A percentile compares a stretch with the other conserved stretches of the same genome.
These are phyloP conservation scores for Perodicticus potto DNA, from an alignment of 2,797 vertebrate species.

Conservation along the genomic window DNA sequence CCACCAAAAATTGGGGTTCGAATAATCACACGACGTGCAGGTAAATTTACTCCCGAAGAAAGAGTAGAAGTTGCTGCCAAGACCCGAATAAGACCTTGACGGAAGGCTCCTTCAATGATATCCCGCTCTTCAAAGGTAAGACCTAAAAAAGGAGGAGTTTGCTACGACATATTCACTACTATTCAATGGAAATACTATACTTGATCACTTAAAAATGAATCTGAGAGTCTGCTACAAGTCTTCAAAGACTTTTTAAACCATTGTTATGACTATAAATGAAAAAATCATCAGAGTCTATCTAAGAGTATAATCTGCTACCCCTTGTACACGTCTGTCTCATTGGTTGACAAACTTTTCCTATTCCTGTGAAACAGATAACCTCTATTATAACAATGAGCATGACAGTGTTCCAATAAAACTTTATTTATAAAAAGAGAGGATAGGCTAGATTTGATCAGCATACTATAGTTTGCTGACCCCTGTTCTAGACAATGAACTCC, in stretches of 20 bases:
- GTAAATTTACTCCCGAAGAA: conserved; percentile 97
- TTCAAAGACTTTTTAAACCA: not conserved
- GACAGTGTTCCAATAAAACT: conserved; percentile 13
- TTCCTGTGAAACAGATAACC: not conserved
- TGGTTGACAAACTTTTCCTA: not conserved
- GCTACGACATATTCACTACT: not conserved
- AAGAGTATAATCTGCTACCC: not conserved
- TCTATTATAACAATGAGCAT: not conserved
- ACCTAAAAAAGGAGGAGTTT: conserved; percentile 87
- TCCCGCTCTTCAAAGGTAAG: conserved; percentile 98
- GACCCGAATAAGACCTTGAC: conserved; percentile 93
- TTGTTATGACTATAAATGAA: conserved; percentile 6
- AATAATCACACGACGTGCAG: conserved; percentile 96
- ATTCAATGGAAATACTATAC: conserved; percentile 23
- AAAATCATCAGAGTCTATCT: not conserved
- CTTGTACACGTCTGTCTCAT: not conserved
- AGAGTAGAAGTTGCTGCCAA: conserved; percentile 97
- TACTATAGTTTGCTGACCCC: not conserved
- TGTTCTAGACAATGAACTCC: not conserved
- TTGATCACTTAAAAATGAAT: conserved; percentile 5
- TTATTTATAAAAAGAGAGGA: not conserved
- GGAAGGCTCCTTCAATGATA: conserved; percentile 96
- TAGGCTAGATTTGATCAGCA: not conserved
- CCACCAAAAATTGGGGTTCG: conserved; percentile 95
- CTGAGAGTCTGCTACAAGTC: not conserved